phyloP scores from a whole-genome alignment of 1,140 invertebrate species.

The Pachyrhynchus sulphureomaculatus region DNA sequence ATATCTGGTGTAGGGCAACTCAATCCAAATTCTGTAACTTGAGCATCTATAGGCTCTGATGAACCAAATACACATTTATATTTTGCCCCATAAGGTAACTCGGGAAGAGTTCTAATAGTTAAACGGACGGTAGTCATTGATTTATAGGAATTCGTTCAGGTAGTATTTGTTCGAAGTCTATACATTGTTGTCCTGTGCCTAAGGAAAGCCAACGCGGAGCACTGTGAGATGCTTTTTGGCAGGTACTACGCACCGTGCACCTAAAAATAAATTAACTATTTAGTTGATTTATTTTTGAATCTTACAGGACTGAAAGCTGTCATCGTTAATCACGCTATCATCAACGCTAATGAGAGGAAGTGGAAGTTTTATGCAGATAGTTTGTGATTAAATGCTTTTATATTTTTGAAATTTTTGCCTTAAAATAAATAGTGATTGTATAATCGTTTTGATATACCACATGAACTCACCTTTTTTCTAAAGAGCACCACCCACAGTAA shows the following conservation, averaged over 20 bases:
- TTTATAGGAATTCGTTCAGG: constrained; percentile 88
- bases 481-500: constrained; percentile 97
- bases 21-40: constrained; percentile 76
- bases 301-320: background rate
- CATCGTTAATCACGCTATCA: constrained; percentile 14
- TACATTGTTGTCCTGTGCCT: constrained; percentile 89
- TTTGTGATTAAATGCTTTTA: constrained; percentile 12
- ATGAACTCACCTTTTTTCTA: constrained; percentile 79
- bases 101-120: constrained; percentile 85
- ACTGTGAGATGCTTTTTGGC: constrained; percentile 85
- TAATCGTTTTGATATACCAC: too few relatives aligned
- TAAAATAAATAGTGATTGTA: background rate
- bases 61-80: constrained; percentile 93
- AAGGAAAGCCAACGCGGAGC: constrained; percentile 90
- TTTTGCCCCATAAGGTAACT: constrained; percentile 83
- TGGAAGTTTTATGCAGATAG: constrained; percentile 7
- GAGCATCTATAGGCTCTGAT: constrained; percentile 82
- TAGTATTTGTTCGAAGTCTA: constrained; percentile 90
- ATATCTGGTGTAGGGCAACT: constrained; percentile 83
- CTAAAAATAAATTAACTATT: constrained; percentile 52
- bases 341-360: constrained; percentile 9
- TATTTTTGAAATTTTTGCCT: background rate
- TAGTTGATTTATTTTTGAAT: background rate
- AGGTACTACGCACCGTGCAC: constrained; percentile 83
- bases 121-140: constrained; percentile 82